Conservation (phyloP, 2,797 vertebrate species). For the Phoeniculus purpureus region DNA sequence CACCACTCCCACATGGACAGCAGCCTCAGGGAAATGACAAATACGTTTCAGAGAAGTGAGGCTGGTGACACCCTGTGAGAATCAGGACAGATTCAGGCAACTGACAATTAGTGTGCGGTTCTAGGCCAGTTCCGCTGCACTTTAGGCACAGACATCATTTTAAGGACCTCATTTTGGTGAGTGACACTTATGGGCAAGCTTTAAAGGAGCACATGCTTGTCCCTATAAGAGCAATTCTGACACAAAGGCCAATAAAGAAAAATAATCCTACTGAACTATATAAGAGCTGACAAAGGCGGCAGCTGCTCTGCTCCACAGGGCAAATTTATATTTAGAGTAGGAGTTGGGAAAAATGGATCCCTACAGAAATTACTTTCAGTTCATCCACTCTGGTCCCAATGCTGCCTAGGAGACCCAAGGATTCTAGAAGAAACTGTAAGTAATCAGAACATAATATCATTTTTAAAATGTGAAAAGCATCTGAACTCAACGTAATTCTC, state of each 20-base stretch:
- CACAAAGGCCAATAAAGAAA: not conserved
- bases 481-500: not conserved
- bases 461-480: not conserved
- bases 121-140: not conserved
- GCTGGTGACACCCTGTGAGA: not conserved
- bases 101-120: not conserved
- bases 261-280: not conserved
- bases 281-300: not conserved
- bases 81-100: not conserved
- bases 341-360: not conserved
- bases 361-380: not conserved
- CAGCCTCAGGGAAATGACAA: not conserved
- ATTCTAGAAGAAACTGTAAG: not conserved
- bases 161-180: not conserved
- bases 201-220: not conserved
- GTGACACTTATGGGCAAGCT: not conserved
- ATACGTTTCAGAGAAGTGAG: not conserved
- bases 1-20: accelerated
- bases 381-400: not conserved
- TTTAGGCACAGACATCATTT: accelerated
- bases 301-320: not conserved
- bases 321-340: not conserved
- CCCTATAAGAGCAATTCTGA: not conserved
- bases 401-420: not conserved
- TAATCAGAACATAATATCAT: not conserved